These are phyloP conservation scores for Plagodis dolabraria DNA, from an alignment of 2,888 invertebrate genomes.

Conservation along the genomic window DNA sequence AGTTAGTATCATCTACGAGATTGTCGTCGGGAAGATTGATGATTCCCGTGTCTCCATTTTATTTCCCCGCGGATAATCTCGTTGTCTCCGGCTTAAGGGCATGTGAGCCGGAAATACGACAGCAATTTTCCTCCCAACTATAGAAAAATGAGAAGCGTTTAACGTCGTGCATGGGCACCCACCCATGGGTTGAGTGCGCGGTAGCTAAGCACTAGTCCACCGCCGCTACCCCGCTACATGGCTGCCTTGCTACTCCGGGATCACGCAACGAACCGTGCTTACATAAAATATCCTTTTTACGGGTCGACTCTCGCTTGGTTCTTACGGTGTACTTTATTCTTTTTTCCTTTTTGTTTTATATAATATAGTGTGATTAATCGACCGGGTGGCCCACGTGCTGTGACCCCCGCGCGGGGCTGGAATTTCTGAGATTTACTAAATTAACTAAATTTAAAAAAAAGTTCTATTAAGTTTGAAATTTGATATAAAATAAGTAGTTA, in stretches of 20 bases:
- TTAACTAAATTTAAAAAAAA: too few species aligned
- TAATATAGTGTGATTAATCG: too few species aligned
- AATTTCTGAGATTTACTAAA: too few species aligned
- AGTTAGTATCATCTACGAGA: conserved; percentile 53
- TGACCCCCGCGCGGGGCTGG: too few species aligned
- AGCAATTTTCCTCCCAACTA: conserved; percentile 80
- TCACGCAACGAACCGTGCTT: conserved; percentile 50
- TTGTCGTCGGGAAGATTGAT: conserved; percentile 71
- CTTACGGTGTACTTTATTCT: conserved; percentile 39
- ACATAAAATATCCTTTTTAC: conserved; percentile 50
- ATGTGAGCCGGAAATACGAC: conserved; percentile 81
- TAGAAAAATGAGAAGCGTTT: conserved; percentile 80
- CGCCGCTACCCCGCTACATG: background rate
- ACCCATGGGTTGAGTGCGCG: conserved; percentile 52
- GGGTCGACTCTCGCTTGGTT: conserved; percentile 42
- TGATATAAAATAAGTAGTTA: too few species aligned
- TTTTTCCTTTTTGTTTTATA: conserved; percentile 20
- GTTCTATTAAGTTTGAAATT: too few species aligned
- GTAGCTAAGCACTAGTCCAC: conserved; percentile 24
- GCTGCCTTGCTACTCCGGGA: conserved; percentile 22
- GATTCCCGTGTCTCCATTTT: conserved; percentile 77
- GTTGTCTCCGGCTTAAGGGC: conserved; percentile 81
- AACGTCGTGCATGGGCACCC: conserved; percentile 70
- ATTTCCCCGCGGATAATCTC: conserved; percentile 81
- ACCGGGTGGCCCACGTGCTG: too few species aligned